Conservation (phyloP, 2,797 vertebrate species). For the Malacoctenus gilli region DNA sequence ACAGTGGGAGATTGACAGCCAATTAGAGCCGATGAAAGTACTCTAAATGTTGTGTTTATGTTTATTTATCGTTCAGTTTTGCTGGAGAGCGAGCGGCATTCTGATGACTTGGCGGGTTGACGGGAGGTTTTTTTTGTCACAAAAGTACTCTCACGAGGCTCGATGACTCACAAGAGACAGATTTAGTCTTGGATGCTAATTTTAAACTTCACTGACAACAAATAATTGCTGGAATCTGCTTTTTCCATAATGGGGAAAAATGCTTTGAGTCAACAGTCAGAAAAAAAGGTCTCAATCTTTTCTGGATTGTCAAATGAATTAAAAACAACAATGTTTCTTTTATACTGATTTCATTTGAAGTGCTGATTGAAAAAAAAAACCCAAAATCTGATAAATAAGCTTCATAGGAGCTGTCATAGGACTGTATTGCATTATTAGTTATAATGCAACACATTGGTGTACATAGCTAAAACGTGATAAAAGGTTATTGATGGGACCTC, state of each 20-base stretch:
- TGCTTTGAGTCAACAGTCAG: no score
- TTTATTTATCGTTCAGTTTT: neutral
- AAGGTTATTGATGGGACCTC: no score
- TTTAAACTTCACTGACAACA: neutral
- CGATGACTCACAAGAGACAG: neutral
- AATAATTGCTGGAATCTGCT: neutral
- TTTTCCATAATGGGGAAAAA: neutral
- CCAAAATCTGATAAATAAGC: no score
- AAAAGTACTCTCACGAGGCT: neutral
- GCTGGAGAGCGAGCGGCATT: neutral
- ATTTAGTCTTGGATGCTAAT: neutral
- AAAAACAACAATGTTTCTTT: no score
- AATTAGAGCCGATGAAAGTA: neutral
- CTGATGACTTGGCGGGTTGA: neutral
- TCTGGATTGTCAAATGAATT: neutral
- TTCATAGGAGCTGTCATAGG: no score
- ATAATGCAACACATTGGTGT: no score
- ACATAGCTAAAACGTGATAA: no score
- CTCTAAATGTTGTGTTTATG: neutral
- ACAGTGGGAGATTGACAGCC: constrained; percentile 24
- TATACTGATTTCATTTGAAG: no score
- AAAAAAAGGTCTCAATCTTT: no score
- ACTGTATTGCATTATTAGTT: no score
- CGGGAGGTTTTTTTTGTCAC: no score
- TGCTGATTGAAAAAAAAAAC: no score